A percentile compares a stretch with the other conserved stretches of the same genome.
Evolutionary conservation across 2,888 invertebrate genomes (phyloP).

Genomic region (Xanthorhoe designata): DNA sequence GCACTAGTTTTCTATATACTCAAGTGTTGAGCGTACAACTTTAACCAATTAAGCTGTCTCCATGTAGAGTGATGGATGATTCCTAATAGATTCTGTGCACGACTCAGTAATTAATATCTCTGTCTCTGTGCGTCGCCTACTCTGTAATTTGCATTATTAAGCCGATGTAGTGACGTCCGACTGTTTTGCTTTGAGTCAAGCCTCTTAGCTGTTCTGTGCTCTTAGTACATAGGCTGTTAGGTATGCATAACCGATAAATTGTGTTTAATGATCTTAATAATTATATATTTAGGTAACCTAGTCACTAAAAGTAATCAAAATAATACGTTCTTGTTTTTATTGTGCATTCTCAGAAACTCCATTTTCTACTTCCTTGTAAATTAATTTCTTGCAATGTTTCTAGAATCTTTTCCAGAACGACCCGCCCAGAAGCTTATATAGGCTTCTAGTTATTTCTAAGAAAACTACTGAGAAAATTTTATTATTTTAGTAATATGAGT

Average conservation of each 20-base stretch:
- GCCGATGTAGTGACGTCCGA: slow-evolving; percentile 13
- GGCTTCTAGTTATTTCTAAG: background rate
- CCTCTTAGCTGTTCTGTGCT: slow-evolving; percentile 11
- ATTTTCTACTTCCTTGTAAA: background rate
- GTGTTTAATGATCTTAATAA: background rate
- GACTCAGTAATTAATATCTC: background rate
- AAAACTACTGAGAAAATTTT: too few relatives aligned
- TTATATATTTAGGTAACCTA: background rate
- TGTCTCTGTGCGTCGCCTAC: slow-evolving; percentile 22
- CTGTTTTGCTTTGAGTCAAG: slow-evolving; percentile 22
- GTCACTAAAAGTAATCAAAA: background rate
- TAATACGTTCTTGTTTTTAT: background rate
- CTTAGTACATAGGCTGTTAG: background rate
- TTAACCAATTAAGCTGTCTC: background rate
- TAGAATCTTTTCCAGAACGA: background rate
- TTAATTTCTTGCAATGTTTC: slow-evolving; percentile 1
- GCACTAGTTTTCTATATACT: background rate
- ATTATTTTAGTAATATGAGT: too few relatives aligned
- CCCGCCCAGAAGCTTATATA: background rate
- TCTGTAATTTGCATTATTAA: slow-evolving; percentile 32
- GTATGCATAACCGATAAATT: background rate
- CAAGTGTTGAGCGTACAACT: background rate
- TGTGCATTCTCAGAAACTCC: background rate
- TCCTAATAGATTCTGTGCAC: background rate
- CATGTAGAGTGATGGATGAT: background rate